phyloP scores from a whole-genome alignment of 2,113 vertebrate species.

The Agelaius tricolor region DNA sequence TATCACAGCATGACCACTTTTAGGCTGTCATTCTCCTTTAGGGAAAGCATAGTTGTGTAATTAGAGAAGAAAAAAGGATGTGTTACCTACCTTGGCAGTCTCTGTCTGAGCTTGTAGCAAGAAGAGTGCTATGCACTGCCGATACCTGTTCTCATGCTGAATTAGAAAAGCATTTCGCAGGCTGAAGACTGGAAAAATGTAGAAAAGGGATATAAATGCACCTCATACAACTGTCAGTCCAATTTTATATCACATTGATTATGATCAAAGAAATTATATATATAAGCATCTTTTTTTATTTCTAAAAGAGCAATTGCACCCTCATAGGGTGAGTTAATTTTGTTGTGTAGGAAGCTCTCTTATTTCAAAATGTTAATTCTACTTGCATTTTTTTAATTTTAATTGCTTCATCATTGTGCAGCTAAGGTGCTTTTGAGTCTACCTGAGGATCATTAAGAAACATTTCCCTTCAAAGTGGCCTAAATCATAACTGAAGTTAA shows the following conservation, averaged over 20 bases:
- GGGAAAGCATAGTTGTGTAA: neutral
- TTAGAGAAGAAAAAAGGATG: neutral
- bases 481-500: neutral
- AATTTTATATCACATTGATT: neutral
- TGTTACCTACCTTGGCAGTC: conserved; percentile 77
- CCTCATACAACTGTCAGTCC: neutral
- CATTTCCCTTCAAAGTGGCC: neutral
- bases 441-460: neutral
- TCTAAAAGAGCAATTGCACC: neutral
- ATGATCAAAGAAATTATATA: neutral
- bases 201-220: neutral
- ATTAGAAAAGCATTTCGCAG: conserved; percentile 86
- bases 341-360: neutral
- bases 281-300: neutral
- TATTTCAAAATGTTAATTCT: neutral
- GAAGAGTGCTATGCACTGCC: conserved; percentile 85
- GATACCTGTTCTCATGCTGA: conserved; percentile 89
- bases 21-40: neutral
- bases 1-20: neutral
- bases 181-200: conserved; percentile 77
- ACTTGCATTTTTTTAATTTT: neutral
- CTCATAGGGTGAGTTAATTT: neutral
- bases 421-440: neutral
- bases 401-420: neutral
- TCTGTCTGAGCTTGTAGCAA: conserved; percentile 87